phyloP scores from a whole-genome alignment of 1,140 invertebrate genomes.

The Cataglyphis hispanica region DNA sequence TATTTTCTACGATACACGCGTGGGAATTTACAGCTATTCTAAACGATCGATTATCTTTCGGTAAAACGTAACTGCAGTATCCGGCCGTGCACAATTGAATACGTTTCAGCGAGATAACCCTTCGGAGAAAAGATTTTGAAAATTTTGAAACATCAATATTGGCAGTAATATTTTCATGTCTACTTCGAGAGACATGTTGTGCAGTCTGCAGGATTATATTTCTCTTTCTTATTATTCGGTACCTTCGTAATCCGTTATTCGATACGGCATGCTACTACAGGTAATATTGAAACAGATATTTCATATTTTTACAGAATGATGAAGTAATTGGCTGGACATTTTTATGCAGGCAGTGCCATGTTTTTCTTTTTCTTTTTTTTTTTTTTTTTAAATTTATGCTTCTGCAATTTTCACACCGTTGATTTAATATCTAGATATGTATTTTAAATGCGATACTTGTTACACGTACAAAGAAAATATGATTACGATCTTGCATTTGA shows the following conservation, averaged over 20 bases:
- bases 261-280: background rate
- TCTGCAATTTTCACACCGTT: background rate
- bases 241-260: background rate
- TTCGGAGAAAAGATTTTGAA: background rate
- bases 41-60: constrained; percentile 68
- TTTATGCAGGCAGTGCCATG: background rate
- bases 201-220: background rate
- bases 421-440: background rate
- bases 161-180: background rate
- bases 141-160: constrained; percentile 5
- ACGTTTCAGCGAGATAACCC: background rate
- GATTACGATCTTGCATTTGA: background rate
- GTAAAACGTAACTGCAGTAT: constrained; percentile 29
- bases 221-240: background rate
- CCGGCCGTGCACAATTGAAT: constrained; percentile 45
- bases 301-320: background rate
- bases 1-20: constrained; percentile 40
- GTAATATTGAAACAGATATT: background rate
- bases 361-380: no score
- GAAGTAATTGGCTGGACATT: background rate
- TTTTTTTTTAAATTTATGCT: background rate
- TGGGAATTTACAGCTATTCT: constrained; percentile 49
- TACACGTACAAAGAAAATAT: background rate
- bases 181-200: background rate
- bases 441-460: background rate